Evolutionary conservation across 2,797 vertebrate genomes (phyloP), one percentile per base, ranked within the genome.

Genomic region (Phalanger gymnotis): DNA sequence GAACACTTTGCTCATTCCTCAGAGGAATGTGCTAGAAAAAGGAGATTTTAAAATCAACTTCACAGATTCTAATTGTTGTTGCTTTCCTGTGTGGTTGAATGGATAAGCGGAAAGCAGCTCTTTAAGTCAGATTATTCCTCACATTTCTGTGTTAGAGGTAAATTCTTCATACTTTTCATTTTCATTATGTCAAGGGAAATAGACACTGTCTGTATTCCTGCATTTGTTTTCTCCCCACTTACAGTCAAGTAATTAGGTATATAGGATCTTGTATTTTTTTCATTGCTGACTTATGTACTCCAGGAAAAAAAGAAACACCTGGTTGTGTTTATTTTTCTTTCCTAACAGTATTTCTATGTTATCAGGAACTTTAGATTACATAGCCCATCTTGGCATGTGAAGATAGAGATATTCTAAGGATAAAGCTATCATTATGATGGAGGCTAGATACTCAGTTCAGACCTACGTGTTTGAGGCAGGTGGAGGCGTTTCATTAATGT

Each of bases 161-260:
- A 96, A 96, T 96, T 97, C 97, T 98, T 97, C 97, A 96, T 97
- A 27, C 22, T 97, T 97, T 98, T 97, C 57, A 97, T 97, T 90
- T 0, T 56, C 90, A 47, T 95, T 90, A 93, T 97, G 96, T 97
- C 91, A 94, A 55, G 87, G 55, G 92, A 90, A 90, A 56, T 92
- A 94, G 93, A 90, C 52, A 95, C 94, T 96, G 95, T 81, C 56
- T 97, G 0, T 94, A 61, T 93, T 96, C 5, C 56, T 40, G 4
- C 95, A 91, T 94, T 92, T 53, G 0, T 91, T 58, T 4, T 97
- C 28, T 58, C 47, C 93, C 51, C 54, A 34, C 16, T 57, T 96
- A 66, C 58, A 53, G 34, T 92, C 93, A 92, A 57, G 34, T 95
- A 96, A 97, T 96, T 96, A 94, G 28, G 14, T 51, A 81, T 96